Percentiles rank a stretch among this genome's conserved stretches.
Evolutionary conservation across 2,113 vertebrate genomes (phyloP).

Genomic region (Sminthopsis crassicaudata): DNA sequence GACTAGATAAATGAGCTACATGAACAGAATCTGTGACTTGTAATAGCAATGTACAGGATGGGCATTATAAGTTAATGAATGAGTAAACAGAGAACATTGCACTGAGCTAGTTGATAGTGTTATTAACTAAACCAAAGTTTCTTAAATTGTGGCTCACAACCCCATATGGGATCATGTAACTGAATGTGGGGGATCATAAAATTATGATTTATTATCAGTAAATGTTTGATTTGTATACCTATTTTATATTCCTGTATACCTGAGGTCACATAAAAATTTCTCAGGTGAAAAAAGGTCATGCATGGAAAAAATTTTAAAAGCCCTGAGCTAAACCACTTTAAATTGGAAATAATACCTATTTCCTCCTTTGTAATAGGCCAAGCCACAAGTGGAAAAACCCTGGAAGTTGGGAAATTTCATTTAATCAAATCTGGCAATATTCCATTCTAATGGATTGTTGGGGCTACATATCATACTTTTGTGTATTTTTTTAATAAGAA

Average conservation of each 20-base stretch:
- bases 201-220: too few relatives aligned
- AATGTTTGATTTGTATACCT: too few relatives aligned
- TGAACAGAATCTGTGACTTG: slow-evolving; percentile 51
- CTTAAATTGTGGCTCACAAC: too few relatives aligned
- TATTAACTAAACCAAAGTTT: slow-evolving; percentile 63
- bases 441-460: slow-evolving; percentile 74
- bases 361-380: slow-evolving; percentile 77
- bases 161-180: too few relatives aligned
- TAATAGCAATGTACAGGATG: background rate
- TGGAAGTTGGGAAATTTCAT: slow-evolving; percentile 77
- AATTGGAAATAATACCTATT: slow-evolving; percentile 79
- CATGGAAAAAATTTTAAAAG: too few relatives aligned
- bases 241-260: too few relatives aligned
- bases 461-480: slow-evolving; percentile 58
- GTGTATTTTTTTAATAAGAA: slow-evolving; percentile 52
- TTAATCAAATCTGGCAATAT: slow-evolving; percentile 80
- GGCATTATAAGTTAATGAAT: slow-evolving; percentile 28
- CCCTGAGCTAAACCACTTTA: slow-evolving; percentile 53
- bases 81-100: slow-evolving; percentile 56
- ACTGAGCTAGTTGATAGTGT: slow-evolving; percentile 65
- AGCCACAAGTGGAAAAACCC: slow-evolving; percentile 69
- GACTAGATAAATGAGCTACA: background rate
- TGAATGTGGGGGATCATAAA: too few relatives aligned
- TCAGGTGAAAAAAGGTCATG: too few relatives aligned
- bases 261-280: too few relatives aligned